phyloP scores from a whole-genome alignment of 2,888 invertebrate species.

The Bedellia somnulentella region DNA sequence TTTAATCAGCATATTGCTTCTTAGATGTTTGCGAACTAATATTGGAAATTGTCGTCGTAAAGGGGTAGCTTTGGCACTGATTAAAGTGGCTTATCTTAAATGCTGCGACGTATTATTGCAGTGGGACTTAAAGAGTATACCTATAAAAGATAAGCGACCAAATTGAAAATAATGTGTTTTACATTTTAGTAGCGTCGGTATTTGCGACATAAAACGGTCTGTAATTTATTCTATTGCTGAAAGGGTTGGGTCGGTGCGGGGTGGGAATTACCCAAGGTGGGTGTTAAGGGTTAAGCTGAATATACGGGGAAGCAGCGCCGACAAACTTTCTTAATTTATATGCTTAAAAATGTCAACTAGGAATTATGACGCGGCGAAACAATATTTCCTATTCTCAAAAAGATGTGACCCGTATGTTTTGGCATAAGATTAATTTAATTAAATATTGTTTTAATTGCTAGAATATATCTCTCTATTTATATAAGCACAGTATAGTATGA shows the following conservation, averaged over 20 bases:
- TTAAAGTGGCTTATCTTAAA: slow-evolving; percentile 38
- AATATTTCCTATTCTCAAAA: slow-evolving; percentile 39
- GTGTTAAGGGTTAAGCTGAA: slow-evolving; percentile 62
- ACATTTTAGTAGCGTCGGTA: slow-evolving; percentile 56
- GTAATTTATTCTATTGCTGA: slow-evolving; percentile 63
- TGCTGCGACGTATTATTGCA: slow-evolving; percentile 16
- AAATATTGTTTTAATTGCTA: background rate
- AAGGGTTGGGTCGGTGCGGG: slow-evolving; percentile 53
- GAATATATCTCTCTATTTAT: too few relatives aligned
- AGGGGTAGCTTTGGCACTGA: slow-evolving; percentile 23
- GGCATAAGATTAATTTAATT: background rate
- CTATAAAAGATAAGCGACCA: slow-evolving; percentile 57
- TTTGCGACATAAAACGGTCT: slow-evolving; percentile 58
- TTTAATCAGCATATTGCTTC: background rate
- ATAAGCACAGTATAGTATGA: too few relatives aligned
- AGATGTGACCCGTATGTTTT: too few relatives aligned
- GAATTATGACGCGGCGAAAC: slow-evolving; percentile 55
- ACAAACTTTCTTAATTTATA: slow-evolving; percentile 61
- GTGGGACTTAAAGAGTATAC: slow-evolving; percentile 22
- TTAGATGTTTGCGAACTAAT: slow-evolving; percentile 20
- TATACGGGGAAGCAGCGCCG: slow-evolving; percentile 52
- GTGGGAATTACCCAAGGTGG: slow-evolving; percentile 62
- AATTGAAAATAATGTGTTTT: slow-evolving; percentile 59
- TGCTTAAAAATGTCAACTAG: slow-evolving; percentile 60
- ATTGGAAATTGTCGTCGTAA: slow-evolving; percentile 37